Base-by-base conservation (phyloP, 2,113 vertebrate genomes). In the Pituophis catenifer region DNA sequence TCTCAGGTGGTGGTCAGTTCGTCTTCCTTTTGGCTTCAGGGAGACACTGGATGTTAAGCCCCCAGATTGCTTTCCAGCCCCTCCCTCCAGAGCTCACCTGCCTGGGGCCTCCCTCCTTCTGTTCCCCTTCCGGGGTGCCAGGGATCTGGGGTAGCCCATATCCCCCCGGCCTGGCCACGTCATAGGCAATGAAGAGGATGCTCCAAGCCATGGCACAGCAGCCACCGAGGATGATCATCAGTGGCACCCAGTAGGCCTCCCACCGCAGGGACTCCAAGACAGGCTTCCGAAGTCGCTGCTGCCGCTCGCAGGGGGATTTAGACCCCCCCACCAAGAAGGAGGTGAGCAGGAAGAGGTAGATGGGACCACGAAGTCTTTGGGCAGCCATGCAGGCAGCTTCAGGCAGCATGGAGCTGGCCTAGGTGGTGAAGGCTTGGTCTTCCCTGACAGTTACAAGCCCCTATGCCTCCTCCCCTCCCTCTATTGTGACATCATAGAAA, bases 171-270 rank as follows among this genome's bases (percentile, higher is more conserved):
- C n/a, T 62, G 33, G 33, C 19, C n/a, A 75, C 52, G 0, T 92
- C 52, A 3, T 89, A 92, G 59, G 13, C 50, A 2, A 92, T 17
- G 23, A 92, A 55, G 5, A 92, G 91, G 52, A 92, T 24, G 59
- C 91, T 55, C 91, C 91, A 92, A 17, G 87, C 91, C 29, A 92
- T 52, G 6, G 50, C 91, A 17, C 91, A 92, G 52, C 91, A 65
- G 13, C 86, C 58, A 0, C 93, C 93, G 12, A 88, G 10, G 33
- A 91, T 13, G 24, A 93, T 75, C 38, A 75, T 89, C 52, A 93
- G 33, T 1, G 62, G 62, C 26, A 65, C 62, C 62, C 62, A 65
- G 26, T 65, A 65, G 62, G 26, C 26, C 3, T 65, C 62, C 62
- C 26, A 65, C 3, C 26, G 26, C 11, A 65, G 29, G 62, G 62